These are phyloP conservation scores for Allacma fusca DNA, from an alignment of 2,888 invertebrate species.

Conservation along the genomic window DNA sequence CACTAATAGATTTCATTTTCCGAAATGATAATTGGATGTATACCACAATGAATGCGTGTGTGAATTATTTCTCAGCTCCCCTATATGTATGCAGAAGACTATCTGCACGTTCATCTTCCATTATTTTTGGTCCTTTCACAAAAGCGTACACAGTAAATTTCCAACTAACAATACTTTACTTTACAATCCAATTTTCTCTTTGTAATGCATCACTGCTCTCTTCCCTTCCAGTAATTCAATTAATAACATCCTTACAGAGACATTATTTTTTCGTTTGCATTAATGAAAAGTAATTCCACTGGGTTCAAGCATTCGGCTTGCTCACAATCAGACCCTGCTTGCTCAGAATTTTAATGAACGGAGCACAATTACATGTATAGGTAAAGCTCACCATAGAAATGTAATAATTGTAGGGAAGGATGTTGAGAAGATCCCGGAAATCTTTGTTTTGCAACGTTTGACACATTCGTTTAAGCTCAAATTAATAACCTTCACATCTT, in stretches of 20 bases:
- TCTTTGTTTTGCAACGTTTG: too few relatives aligned
- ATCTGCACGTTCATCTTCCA: constrained; percentile 8
- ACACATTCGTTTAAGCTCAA: too few relatives aligned
- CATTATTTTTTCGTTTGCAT: constrained; percentile 11
- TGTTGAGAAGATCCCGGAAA: too few relatives aligned
- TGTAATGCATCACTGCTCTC: not conserved
- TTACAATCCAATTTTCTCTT: not conserved
- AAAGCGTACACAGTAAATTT: not conserved
- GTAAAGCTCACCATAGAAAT: too few relatives aligned
- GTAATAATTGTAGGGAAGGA: too few relatives aligned
- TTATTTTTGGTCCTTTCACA: not conserved
- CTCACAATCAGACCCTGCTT: not conserved
- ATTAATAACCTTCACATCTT: too few relatives aligned
- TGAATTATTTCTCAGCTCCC: constrained; percentile 44
- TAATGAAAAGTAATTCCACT: not conserved
- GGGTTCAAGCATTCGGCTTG: not conserved
- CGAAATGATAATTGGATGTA: constrained; percentile 51
- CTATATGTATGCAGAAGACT: not conserved
- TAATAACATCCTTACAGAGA: constrained; percentile 9
- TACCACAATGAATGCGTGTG: constrained; percentile 34
- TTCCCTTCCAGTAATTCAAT: not conserved
- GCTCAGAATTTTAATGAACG: not conserved
- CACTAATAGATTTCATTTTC: constrained; percentile 52
- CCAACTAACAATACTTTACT: not conserved
- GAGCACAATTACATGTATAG: too few relatives aligned